Evolutionary conservation across 2,113 vertebrate genomes (phyloP).

Genomic region (Podocnemis expansa): DNA sequence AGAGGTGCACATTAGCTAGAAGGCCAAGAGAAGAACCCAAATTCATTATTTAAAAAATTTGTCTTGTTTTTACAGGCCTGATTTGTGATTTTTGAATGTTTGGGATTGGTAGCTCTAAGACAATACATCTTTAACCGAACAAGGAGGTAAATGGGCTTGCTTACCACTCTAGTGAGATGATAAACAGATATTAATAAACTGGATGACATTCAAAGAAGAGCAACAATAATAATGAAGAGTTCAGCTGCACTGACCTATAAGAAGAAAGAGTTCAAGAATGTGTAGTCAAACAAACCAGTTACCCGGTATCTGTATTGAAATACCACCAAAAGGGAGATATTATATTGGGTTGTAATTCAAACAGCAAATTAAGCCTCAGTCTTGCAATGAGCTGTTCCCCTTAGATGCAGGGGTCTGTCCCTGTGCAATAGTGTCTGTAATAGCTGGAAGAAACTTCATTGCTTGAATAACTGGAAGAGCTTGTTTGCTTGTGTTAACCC

Average conservation of each 20-base stretch:
- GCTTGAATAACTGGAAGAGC: neutral
- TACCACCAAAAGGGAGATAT: neutral
- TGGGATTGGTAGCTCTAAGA: neutral
- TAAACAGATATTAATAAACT: neutral
- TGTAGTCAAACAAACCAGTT: neutral
- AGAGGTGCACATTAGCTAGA: neutral
- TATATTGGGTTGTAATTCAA: neutral
- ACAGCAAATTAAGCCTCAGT: neutral
- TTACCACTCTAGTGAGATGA: neutral
- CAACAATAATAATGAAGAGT: neutral
- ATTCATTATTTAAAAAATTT: neutral
- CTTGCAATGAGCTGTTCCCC: neutral
- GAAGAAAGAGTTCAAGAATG: neutral
- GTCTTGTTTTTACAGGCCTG: neutral
- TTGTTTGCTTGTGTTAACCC: neutral
- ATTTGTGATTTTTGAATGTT: neutral
- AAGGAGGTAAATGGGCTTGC: neutral
- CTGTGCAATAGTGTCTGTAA: neutral
- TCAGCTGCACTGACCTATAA: neutral
- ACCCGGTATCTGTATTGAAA: neutral
- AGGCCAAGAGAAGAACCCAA: neutral
- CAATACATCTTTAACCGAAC: neutral
- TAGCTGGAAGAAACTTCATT: neutral
- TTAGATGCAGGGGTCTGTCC: neutral
- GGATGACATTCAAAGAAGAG: neutral